Conservation (phyloP, 2,797 vertebrate species). For the Neopelma chrysocephalum region DNA sequence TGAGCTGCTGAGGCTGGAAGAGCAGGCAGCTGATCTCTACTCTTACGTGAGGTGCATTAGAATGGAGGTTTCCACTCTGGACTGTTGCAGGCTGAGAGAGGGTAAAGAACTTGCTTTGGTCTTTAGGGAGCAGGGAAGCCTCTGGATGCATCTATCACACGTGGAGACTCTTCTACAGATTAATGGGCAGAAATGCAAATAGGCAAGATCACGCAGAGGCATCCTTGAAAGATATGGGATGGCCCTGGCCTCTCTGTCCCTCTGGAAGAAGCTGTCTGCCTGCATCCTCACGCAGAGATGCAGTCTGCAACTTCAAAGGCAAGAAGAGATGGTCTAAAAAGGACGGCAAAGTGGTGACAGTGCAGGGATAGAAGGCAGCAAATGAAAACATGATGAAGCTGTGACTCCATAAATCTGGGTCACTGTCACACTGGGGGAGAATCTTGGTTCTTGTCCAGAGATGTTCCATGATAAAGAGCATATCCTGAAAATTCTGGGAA, state of each 20-base stretch:
- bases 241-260: not conserved
- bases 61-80: not conserved
- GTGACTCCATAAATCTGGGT: constrained; percentile 1
- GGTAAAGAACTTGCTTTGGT: not conserved
- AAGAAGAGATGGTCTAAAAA: constrained; percentile 49
- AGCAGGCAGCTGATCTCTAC: not conserved
- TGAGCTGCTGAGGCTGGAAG: not conserved
- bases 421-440: not conserved
- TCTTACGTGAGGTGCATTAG: not conserved
- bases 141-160: not conserved
- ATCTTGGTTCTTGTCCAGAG: constrained; percentile 22
- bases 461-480: constrained; percentile 26
- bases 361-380: not conserved
- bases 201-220: not conserved
- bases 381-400: constrained; percentile 25
- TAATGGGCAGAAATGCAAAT: not conserved
- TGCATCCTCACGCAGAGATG: constrained; percentile 39
- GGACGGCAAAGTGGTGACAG: constrained; percentile 25
- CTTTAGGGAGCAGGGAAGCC: not conserved
- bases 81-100: not conserved
- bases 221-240: not conserved
- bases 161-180: not conserved
- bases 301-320: constrained; percentile 73
- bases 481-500: constrained; percentile 30
- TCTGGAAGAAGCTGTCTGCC: not conserved